Percentiles rank a stretch among this genome's conserved stretches.
Conservation (phyloP, 2,113 vertebrate genomes). For the Pterocles burchelli region DNA sequence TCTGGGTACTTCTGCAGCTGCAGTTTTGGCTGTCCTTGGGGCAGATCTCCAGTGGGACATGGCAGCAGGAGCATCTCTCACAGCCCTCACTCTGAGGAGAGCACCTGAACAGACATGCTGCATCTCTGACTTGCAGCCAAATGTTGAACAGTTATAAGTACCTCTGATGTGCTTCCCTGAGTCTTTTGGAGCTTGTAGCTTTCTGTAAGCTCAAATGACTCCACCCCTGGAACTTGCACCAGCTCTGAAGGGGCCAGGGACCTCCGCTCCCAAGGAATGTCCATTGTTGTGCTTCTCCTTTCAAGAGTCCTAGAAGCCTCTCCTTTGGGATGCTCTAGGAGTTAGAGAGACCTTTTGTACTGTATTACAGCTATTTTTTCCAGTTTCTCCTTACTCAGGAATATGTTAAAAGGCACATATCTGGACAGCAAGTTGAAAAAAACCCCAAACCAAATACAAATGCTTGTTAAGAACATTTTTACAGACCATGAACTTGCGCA, state of each 20-base stretch:
- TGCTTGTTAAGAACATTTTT: neutral
- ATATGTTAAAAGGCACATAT: neutral
- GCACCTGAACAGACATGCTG: neutral
- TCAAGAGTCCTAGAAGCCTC: neutral
- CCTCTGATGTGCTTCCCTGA: neutral
- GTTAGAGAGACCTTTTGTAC: neutral
- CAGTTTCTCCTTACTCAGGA: neutral
- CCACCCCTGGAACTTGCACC: neutral
- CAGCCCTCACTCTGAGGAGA: neutral
- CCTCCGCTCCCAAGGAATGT: neutral
- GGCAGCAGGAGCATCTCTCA: neutral
- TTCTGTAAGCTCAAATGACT: neutral
- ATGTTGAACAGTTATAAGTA: neutral
- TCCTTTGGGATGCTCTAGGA: neutral
- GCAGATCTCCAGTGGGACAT: fast-evolving
- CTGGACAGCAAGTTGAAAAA: neutral
- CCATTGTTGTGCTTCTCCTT: neutral
- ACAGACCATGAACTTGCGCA: neutral
- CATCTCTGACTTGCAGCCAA: neutral
- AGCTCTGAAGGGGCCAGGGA: neutral
- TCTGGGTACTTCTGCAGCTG: fast-evolving
- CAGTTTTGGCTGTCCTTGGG: neutral
- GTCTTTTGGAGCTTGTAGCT: neutral
- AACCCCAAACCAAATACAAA: neutral
- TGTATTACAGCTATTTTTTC: neutral